Percentiles rank a stretch among this genome's conserved stretches.
Conservation (phyloP, 1,140 invertebrate genomes). For the Drosophila seguyi region DNA sequence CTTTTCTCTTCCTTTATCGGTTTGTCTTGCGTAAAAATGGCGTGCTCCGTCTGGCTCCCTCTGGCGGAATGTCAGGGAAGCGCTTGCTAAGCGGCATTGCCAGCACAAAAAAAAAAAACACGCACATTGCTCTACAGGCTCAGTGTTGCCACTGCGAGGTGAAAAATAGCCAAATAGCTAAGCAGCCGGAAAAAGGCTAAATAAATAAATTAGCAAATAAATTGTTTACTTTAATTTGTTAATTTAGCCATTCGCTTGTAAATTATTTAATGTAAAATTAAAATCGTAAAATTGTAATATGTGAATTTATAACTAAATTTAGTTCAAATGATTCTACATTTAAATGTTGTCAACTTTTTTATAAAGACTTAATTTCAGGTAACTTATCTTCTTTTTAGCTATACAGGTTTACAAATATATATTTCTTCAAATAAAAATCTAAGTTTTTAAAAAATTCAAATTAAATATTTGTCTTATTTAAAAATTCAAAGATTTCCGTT, state of each 20-base stretch:
- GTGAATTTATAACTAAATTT: no score
- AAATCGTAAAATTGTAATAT: no score
- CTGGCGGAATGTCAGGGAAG: neutral
- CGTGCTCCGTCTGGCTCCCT: constrained; percentile 19
- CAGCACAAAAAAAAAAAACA: constrained; percentile 14
- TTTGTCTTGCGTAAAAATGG: constrained; percentile 29
- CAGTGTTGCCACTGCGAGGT: neutral
- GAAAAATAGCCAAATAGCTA: neutral
- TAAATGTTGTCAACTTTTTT: no score
- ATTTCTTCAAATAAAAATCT: no score
- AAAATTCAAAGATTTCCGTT: neutral
- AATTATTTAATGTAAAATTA: no score
- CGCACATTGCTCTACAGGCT: constrained; percentile 12
- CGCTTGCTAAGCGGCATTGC: neutral
- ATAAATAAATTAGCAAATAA: neutral
- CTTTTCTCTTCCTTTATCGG: constrained; percentile 15
- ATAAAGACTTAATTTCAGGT: no score
- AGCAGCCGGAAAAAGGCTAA: neutral
- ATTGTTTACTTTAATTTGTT: no score
- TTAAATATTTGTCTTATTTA: neutral
- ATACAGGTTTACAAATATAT: no score
- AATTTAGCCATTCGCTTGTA: no score
- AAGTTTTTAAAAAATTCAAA: no score
- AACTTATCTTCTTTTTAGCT: no score
- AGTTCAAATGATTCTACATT: no score